Conservation (phyloP, 1,140 invertebrate genomes). For the Planococcus citri region DNA sequence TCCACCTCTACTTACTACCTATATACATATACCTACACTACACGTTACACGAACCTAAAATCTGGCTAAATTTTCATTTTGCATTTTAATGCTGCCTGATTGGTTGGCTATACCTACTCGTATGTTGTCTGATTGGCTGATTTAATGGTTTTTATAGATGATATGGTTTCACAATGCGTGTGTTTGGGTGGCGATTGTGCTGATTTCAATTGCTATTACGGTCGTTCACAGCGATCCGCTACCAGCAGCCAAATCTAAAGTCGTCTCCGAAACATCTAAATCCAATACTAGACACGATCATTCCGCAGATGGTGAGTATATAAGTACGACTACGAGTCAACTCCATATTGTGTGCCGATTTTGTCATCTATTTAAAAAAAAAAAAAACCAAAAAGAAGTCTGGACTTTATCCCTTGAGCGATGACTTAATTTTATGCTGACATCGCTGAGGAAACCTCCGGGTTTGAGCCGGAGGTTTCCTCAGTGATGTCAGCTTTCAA, state of each 20-base stretch:
- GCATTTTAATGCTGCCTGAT: too few relatives aligned
- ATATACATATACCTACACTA: too few relatives aligned
- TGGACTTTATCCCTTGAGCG: too few relatives aligned
- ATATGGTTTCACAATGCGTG: slow-evolving; percentile 1
- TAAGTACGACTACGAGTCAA: background rate
- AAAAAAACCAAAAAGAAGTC: background rate
- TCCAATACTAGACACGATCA: slow-evolving; percentile 5
- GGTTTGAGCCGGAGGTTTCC: too few relatives aligned
- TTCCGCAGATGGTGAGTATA: background rate
- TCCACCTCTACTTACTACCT: too few relatives aligned
- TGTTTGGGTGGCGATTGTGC: background rate
- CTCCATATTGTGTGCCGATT: background rate
- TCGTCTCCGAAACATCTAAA: background rate
- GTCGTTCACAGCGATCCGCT: background rate
- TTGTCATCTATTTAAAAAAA: background rate
- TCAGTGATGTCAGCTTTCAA: too few relatives aligned
- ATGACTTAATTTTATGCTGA: too few relatives aligned
- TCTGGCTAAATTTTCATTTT: too few relatives aligned
- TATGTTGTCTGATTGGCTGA: background rate
- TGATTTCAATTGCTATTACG: background rate
- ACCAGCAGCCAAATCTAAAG: background rate
- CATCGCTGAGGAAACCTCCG: too few relatives aligned
- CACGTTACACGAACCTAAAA: too few relatives aligned
- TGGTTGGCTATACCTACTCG: background rate
- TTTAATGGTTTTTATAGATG: background rate